phyloP scores from a whole-genome alignment of 2,888 invertebrate genomes.

The Proisotoma minuta region DNA sequence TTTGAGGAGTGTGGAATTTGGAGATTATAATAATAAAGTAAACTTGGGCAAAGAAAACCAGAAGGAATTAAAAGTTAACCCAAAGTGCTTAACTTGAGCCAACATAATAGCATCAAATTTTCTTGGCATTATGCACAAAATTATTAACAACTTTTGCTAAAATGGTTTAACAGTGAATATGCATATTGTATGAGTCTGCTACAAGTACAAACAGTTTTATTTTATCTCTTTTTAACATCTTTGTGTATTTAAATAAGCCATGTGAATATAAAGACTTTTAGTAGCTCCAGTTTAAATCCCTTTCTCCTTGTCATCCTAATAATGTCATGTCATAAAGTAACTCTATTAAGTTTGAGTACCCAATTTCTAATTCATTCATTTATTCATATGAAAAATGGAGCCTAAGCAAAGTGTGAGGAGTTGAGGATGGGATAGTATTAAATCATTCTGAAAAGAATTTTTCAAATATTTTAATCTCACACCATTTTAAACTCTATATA shows the following conservation, averaged over 20 bases:
- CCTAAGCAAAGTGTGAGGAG: background rate
- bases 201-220: too few relatives aligned
- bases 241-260: too few relatives aligned
- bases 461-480: slow-evolving; percentile 2
- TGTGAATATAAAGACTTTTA: too few relatives aligned
- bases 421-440: too few relatives aligned
- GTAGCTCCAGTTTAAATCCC: slow-evolving; percentile 1
- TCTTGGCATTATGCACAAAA: too few relatives aligned
- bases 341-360: background rate
- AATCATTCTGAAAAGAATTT: slow-evolving; percentile 4
- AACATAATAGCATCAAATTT: too few relatives aligned
- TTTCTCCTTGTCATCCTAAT: background rate
- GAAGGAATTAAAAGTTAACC: slow-evolving; percentile 8
- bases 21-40: too few relatives aligned
- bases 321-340: slow-evolving; percentile 2
- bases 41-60: background rate
- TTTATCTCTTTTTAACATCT: too few relatives aligned
- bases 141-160: too few relatives aligned
- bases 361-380: background rate
- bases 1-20: too few relatives aligned
- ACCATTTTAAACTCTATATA: slow-evolving; percentile 1
- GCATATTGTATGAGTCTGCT: too few relatives aligned
- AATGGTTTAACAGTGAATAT: too few relatives aligned
- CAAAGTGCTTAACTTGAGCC: background rate
- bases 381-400: background rate